Base-by-base conservation (phyloP, 2,113 vertebrate genomes). In the Strix uralensis region DNA sequence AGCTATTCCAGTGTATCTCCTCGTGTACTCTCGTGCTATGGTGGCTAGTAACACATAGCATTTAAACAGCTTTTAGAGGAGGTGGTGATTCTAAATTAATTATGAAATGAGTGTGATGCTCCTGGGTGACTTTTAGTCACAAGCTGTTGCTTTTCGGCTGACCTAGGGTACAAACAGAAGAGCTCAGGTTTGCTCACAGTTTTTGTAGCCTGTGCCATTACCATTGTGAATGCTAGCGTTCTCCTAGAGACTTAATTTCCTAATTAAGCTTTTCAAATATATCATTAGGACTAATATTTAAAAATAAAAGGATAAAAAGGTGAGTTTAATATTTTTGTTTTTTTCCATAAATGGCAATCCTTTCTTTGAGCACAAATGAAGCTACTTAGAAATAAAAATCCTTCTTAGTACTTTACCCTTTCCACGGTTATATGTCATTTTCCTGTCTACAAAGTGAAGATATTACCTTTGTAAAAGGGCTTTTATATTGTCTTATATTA, bases 401-500 rank as follows among this genome's bases (percentile, higher is more conserved):
- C 27, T 79, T 94, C 32, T 44, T 59, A 7, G 4, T 40, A 34
- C 34, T 90, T 73, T 74, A 73, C 30, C 7, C 40, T 89, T 92
- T 90, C 38, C 51, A 26, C 49, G 34, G 59, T 62, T 78, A 42
- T 20, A 69, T 47, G 32, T 87, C 51, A 58, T 93, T 95, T 93
- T 82, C 66, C 51, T 85, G 66, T 77, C 91, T 91, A 58, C 62
- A 66, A n/a, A 80, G 54, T 44, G 74, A 91, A 94, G 78, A 66
- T 75, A 80, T 8, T 87, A 55, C 69, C 58, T 91, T 92, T 58
- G 18, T 58, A 86, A 85, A 87, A 88, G n/a, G 46, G 46, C 46
- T 94, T 92, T 92, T 94, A 55, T 88, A 42, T 75, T 79, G 81
- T 92, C 62, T 87, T 85, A 30, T 6, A 7, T 73, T 87, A 49